Base-by-base conservation (phyloP, 2,797 vertebrate genomes). In the Sebastes iracundus region DNA sequence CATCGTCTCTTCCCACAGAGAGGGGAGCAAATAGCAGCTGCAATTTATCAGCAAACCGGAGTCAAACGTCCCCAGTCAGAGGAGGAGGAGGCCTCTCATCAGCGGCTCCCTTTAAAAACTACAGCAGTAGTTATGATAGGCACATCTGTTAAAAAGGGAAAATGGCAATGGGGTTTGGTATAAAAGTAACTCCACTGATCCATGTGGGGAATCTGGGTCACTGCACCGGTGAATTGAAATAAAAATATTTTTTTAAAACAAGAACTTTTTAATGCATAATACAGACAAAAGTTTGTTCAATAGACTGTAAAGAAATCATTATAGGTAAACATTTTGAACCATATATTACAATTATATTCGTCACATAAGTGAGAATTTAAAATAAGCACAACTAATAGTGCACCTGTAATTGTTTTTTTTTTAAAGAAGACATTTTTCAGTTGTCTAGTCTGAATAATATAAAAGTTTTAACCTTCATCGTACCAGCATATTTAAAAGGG, bases 31-130 rank as follows among this genome's bases (percentile, higher is more conserved):
- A 75, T 71, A 85, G 77, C 69, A 75, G 77, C 65, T 62, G 74
- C 72, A 83, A 83, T 90, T 87, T 77, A 89, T 90, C 87, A 89
- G 80, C 35, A 72, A 81, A 75, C 66, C 28, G 9, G 55, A 88
- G 80, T 85, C 84, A 83, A 83, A 86, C 58, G 18, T 80, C 72
- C 64, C 35, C n/a, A 71, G 74, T 78, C 72, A 62, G 52, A 75
- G 64, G 62, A 68, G 60, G 55, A 75, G 33, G 20, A 68, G 61
- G 62, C 33, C 71, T 81, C 67, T 83, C 67, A 74, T 75, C 79
- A 66, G 49, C 0, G 6, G 7, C 46, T 49, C 3, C 72, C 59
- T 65, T 56, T 46, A 55, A 70, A 78, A 80, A 52, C 42, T 12
- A 58, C n/a, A 63, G 42, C 56, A 68, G 52, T 1, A 33, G 38